These are phyloP conservation scores for Magallana ariakensis DNA, from an alignment of 1,140 invertebrate species.

Conservation along the genomic window DNA sequence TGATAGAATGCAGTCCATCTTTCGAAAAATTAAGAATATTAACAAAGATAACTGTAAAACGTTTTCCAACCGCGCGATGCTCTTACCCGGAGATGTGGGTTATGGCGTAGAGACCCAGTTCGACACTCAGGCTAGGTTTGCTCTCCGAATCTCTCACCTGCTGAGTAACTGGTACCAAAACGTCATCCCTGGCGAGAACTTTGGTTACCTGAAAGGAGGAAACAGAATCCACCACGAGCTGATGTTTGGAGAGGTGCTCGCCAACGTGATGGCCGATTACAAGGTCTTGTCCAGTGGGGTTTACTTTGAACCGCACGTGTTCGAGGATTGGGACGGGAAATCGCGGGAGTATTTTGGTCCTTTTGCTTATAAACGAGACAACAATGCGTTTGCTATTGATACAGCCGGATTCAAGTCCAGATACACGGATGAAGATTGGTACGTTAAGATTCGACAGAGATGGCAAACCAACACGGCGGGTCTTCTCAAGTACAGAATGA, in stretches of 20 bases:
- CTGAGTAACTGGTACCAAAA: slow-evolving; percentile 69
- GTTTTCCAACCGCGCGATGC: slow-evolving; percentile 43
- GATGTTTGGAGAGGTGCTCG: slow-evolving; percentile 84
- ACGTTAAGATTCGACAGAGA: slow-evolving; percentile 55
- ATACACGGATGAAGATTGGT: slow-evolving; percentile 67
- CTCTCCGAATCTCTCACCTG: slow-evolving; percentile 67
- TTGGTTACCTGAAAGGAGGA: slow-evolving; percentile 68
- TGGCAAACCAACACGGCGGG: slow-evolving; percentile 64
- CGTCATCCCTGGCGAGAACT: slow-evolving; percentile 61
- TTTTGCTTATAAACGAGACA: slow-evolving; percentile 61
- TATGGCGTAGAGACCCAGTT: slow-evolving; percentile 93
- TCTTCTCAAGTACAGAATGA: slow-evolving; percentile 64
- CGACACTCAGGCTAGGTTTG: slow-evolving; percentile 84
- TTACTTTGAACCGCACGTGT: slow-evolving; percentile 97
- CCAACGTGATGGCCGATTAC: slow-evolving; percentile 92
- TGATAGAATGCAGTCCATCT: slow-evolving; percentile 63
- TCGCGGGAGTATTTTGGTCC: slow-evolving; percentile 69
- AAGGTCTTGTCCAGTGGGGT: slow-evolving; percentile 93
- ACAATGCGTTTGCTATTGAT: slow-evolving; percentile 60
- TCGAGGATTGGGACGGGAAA: slow-evolving; percentile 84
- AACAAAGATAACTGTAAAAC: slow-evolving; percentile 63
- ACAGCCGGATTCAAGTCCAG: slow-evolving; percentile 56
- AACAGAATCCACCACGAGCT: slow-evolving; percentile 68
- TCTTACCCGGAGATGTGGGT: slow-evolving; percentile 86
- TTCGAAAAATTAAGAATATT: slow-evolving; percentile 61